Base-by-base conservation (phyloP, 53 echinoderm and acorn worm genomes). In the Mesocentrotus franciscanus region DNA sequence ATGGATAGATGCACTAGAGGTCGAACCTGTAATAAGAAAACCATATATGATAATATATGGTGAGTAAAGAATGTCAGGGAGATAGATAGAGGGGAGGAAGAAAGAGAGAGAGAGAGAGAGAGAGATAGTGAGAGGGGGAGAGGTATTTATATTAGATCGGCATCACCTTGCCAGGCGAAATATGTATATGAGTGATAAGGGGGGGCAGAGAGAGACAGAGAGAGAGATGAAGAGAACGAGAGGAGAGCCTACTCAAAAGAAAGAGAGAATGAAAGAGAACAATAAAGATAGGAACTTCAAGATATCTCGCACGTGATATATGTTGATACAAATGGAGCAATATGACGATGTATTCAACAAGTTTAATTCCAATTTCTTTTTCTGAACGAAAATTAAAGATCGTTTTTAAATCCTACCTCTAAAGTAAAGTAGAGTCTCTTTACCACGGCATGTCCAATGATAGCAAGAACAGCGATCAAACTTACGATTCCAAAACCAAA, bases 391-490 rank as follows among this genome's bases (percentile, higher is more conserved):
- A 20, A 66, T 22, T 18, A 66, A 61, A 61, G 12, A 61, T 4
- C 61, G 9, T 30, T 17, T 17, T 27, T 26, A 8, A 49, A 27
- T 22, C 60, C 35, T 89, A 89, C 89, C 89, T 89, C 89, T 12
- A 13, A 27, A 12, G 58, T 59, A 58, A 89, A 59, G 29, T 27
- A 59, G 35, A 35, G 16, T 39, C 59, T 89, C 89, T 60, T 58
- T 24, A 22, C 14, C 89, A 89, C 60, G 13, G 60, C 89, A 89
- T 89, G 89, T 27, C 57, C 58, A 17, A 89, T 89, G 57, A 89
- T 60, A 60, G 30, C 59, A 22, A 89, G 59, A 89, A 57, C 57
- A 89, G 57, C 89, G 15, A 89, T 58, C n/a, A 89, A 60, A 89
- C 89, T 89, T 29, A n/a, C 26, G 26, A 60, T 30, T 30, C 89